Conservation (phyloP, 2,888 invertebrate genomes). For the Bembecia ichneumoniformis region DNA sequence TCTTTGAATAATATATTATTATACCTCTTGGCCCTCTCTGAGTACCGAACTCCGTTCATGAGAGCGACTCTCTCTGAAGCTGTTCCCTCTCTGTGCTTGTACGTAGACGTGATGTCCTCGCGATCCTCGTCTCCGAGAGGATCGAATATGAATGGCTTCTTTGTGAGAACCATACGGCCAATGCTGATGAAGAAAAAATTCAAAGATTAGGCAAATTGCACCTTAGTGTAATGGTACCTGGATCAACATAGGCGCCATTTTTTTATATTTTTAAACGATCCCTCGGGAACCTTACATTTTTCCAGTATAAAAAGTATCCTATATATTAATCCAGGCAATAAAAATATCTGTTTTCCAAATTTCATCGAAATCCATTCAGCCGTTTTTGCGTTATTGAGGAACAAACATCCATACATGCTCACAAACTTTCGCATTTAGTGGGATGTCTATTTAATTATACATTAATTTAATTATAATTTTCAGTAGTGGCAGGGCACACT, state of each 20-base stretch:
- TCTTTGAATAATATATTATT: neutral
- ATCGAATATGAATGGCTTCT: conserved; percentile 80
- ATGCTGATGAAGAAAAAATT: conserved; percentile 63
- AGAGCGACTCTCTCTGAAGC: conserved; percentile 81
- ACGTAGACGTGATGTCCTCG: conserved; percentile 78
- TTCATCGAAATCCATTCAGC: no score
- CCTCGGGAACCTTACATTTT: no score
- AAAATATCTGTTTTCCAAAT: no score
- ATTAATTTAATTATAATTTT: neutral
- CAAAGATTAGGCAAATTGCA: neutral
- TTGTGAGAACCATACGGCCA: conserved; percentile 81
- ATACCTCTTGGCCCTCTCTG: conserved; percentile 76
- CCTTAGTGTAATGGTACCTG: no score
- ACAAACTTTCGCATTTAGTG: no score
- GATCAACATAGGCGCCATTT: neutral
- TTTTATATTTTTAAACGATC: no score
- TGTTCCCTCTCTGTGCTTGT: conserved; percentile 81
- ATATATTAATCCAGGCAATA: no score
- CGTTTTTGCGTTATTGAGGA: no score
- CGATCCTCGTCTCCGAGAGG: conserved; percentile 80
- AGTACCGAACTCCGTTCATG: conserved; percentile 80
- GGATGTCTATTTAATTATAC: neutral
- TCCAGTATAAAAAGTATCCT: no score
- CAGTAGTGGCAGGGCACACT: no score
- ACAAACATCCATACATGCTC: no score